Evolutionary conservation across 2,888 invertebrate genomes (phyloP), one percentile per base, ranked within the genome.

Genomic region (Isoperla grammatica): DNA sequence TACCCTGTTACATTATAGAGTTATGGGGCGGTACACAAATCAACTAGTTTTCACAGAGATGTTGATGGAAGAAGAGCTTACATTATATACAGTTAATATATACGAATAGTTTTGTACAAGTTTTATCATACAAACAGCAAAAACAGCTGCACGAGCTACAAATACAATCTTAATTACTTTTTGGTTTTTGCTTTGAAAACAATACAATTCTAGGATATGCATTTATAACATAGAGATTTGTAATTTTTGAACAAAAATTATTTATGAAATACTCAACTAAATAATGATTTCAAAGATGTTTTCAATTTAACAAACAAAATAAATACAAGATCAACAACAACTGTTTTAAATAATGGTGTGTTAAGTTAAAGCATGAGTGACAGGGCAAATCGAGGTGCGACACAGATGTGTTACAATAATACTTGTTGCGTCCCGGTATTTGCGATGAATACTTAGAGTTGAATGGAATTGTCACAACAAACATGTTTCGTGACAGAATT

Each of bases 31-130:
- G 50, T 50, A 59, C 50, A 55, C 55, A 55, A 39, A 59, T 17
- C 43, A 29, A 15, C 17, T 9, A 20, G n/a, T n/a, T n/a, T n/a
- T n/a, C n/a, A n/a, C n/a, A 15, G 37, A 57, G 46, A 35, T 13
- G 17, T 37, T 48, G 37, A 57, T 49, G 49, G 48, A 57, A 57
- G 46, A 48, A 57, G 35, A 23, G 45, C 39, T 48, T 37, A 15
- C 35, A 23, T 57, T 39, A 48, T 57, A 48, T 53, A 53, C 53
- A 53, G n/a, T 53, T 39, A 53, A 37, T 53, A 46, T 50, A 37
- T 37, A 53, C 53, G 53, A 53, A 39, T 42, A 40, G 39, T 45
- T 58, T 61, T 61, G 55, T 56, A 57, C 57, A 57, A 54, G 35
- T 43, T 61, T 29, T 57, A 57, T 61, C 54, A 37, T 56, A 37